Conservation (phyloP, 2,888 invertebrate genomes). For the Agonopterix heracliana region DNA sequence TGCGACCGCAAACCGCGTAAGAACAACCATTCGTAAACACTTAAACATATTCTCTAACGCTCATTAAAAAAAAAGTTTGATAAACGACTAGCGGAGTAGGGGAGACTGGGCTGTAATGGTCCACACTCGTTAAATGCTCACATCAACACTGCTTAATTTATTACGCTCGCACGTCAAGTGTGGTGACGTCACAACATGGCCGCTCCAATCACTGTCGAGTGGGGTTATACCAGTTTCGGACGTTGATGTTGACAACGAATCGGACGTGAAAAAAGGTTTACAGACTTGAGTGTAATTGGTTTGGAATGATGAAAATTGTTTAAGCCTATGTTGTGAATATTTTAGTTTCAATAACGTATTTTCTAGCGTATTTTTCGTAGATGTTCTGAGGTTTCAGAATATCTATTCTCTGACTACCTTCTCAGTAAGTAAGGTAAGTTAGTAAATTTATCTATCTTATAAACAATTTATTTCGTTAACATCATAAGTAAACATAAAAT, state of each 20-base stretch:
- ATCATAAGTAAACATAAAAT: too few relatives aligned
- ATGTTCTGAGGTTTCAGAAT: too few relatives aligned
- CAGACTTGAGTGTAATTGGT: background rate
- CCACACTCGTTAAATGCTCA: conserved; percentile 6
- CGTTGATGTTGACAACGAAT: background rate
- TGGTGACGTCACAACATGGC: conserved; percentile 41
- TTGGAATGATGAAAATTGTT: too few relatives aligned
- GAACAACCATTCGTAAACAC: too few relatives aligned
- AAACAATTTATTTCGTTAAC: too few relatives aligned
- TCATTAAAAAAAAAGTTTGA: conserved; percentile 18
- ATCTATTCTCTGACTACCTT: too few relatives aligned
- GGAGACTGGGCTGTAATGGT: conserved; percentile 6
- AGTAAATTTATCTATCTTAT: too few relatives aligned
- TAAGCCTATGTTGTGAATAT: too few relatives aligned
- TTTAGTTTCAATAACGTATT: too few relatives aligned
- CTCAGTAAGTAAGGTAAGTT: too few relatives aligned
- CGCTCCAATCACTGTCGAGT: conserved; percentile 16
- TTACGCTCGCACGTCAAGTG: conserved; percentile 21
- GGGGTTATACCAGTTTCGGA: background rate
- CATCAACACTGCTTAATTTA: conserved; percentile 13
- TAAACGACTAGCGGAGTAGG: conserved; percentile 9
- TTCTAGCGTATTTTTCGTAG: too few relatives aligned
- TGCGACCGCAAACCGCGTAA: too few relatives aligned
- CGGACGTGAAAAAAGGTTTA: background rate
- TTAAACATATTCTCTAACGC: background rate